A percentile compares a stretch with the other conserved stretches of the same genome.
These are phyloP conservation scores for Drosophila austrosaltans DNA, from an alignment of 2,888 invertebrate species.

Conservation along the genomic window DNA sequence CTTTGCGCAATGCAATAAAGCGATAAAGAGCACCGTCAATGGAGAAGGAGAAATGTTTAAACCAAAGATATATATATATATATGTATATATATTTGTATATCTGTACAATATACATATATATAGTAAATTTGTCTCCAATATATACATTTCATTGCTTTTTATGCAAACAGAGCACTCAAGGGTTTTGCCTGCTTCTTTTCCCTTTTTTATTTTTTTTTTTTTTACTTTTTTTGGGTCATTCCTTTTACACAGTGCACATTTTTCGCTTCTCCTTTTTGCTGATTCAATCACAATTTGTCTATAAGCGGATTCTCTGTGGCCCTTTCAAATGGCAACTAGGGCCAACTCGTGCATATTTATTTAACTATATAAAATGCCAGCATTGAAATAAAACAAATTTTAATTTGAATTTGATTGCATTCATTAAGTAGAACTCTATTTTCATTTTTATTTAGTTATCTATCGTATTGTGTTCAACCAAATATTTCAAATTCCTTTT, in stretches of 20 bases:
- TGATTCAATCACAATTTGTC: constrained; percentile 37
- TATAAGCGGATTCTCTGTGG: constrained; percentile 42
- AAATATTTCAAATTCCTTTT: constrained; percentile 34
- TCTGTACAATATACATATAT: not conserved
- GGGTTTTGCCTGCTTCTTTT: constrained; percentile 1
- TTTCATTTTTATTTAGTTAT: constrained; percentile 23
- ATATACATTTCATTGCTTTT: constrained; percentile 3
- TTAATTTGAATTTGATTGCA: constrained; percentile 44
- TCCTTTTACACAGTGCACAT: constrained; percentile 5
- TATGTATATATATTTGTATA: not conserved
- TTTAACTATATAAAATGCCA: constrained; percentile 16
- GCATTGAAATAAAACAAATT: constrained; percentile 16
- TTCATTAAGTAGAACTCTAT: constrained; percentile 46
- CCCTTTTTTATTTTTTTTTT: constrained; percentile 7
- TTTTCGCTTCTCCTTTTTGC: constrained; percentile 10
- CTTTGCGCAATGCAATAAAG: constrained; percentile 53
- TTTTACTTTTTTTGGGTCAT: constrained; percentile 21
- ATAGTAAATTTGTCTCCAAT: constrained; percentile 7
- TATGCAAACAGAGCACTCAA: constrained; percentile 7
- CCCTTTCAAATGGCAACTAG: constrained; percentile 33
- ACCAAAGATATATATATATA: constrained; percentile 5
- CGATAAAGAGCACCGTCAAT: constrained; percentile 11
- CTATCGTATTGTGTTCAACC: constrained; percentile 9
- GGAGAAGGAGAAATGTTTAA: constrained; percentile 25
- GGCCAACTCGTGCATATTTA: constrained; percentile 21